Evolutionary conservation across 2,888 invertebrate genomes (phyloP).

Genomic region (Danaus chrysippus): DNA sequence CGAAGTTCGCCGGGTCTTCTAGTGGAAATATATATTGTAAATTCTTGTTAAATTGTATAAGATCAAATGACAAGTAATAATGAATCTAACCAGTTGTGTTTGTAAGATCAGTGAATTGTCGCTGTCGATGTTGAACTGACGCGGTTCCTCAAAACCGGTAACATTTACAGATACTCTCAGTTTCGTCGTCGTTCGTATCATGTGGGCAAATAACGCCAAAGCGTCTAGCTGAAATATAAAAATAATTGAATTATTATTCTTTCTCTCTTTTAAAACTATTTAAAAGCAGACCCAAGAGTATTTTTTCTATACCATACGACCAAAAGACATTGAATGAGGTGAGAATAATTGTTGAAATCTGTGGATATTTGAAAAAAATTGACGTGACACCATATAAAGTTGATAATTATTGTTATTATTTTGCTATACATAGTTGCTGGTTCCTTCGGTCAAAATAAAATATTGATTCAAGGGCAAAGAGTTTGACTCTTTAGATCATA

Average conservation of each 20-base stretch:
- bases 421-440: too few species aligned
- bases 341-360: background rate
- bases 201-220: slow-evolving; percentile 64
- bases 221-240: slow-evolving; percentile 62
- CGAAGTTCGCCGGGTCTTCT: too few species aligned
- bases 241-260: background rate
- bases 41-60: too few species aligned
- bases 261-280: too few species aligned
- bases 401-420: too few species aligned
- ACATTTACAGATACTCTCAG: slow-evolving; percentile 63
- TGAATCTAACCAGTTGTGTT: slow-evolving; percentile 78
- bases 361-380: too few species aligned
- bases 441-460: too few species aligned
- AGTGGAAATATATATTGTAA: too few species aligned
- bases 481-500: too few species aligned
- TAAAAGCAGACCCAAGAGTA: background rate
- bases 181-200: slow-evolving; percentile 56
- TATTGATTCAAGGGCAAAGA: too few species aligned
- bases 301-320: background rate
- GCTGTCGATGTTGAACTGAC: slow-evolving; percentile 83
- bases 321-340: background rate
- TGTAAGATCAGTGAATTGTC: slow-evolving; percentile 91
- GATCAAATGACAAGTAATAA: too few species aligned
- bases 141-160: slow-evolving; percentile 64
- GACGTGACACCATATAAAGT: too few species aligned